Evolutionary conservation across 2,113 vertebrate genomes (phyloP).

Genomic region (Calonectris borealis): DNA sequence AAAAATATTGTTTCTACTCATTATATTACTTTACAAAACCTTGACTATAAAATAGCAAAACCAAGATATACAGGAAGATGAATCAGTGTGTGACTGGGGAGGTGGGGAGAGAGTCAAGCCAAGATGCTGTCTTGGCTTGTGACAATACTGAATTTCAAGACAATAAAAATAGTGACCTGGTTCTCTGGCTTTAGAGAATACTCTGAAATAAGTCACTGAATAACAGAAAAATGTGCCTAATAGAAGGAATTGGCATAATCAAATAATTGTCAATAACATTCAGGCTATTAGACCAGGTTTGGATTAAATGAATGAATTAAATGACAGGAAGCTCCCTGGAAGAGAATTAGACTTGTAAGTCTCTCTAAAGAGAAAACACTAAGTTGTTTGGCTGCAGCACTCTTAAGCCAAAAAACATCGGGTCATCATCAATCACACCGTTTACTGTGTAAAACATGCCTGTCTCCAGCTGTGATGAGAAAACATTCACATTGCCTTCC

Average conservation of each 20-base stretch:
- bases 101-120: background rate
- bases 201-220: background rate
- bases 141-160: background rate
- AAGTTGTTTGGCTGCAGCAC: background rate
- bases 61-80: background rate
- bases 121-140: background rate
- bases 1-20: background rate
- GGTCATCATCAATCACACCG: slow-evolving; percentile 7
- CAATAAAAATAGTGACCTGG: background rate
- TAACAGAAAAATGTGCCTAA: background rate
- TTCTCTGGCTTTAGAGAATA: background rate
- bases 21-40: background rate
- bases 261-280: background rate
- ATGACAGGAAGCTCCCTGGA: background rate
- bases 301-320: background rate
- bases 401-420: background rate
- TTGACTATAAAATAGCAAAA: background rate
- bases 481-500: background rate
- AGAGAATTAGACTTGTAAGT: background rate
- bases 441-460: background rate
- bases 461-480: slow-evolving; percentile 7
- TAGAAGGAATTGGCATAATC: background rate
- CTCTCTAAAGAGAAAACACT: background rate
- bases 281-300: background rate
- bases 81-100: background rate